Evolutionary conservation across 2,797 vertebrate species (phyloP), one percentile per base, ranked within the genome.

Genomic region (Emydoidea blandingii): DNA sequence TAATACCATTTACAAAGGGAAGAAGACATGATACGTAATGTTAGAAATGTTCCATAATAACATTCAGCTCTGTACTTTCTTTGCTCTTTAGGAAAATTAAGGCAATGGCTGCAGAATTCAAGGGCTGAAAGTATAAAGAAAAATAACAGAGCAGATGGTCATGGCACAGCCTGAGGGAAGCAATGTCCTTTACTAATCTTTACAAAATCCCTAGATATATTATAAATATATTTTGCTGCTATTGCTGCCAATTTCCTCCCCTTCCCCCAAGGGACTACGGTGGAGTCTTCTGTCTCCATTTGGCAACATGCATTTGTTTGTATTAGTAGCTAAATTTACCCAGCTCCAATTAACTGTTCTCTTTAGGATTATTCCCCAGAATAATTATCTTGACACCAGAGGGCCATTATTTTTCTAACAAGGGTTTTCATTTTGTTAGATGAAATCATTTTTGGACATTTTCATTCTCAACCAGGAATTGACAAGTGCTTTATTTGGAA

Each of bases 341-440:
- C 89, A 84, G 78, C 89, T 94, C 94, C 88, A 93, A 96, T 95
- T 92, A 95, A 89, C 93, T 96, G 92, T 93, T 97, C 93, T 97
- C 95, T 96, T 96, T 79, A 90, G 92, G 86, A 25, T 96, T 47
- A 96, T 97, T 95, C 80, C 93, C 92, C 94, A 2, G 85, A 90
- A 95, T 95, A 96, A 97, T 95, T 97, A 96, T 91, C 88, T 83
- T 95, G 94, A 96, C 94, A 95, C 83, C 93, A 95, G 95, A 94
- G 96, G 95, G 88, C 85, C 1, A 0, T 94, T 97, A 93, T 93
- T 97, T 97, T 95, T 95, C 59, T 94, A 95, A 89, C 90, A 96
- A 95, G 94, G 95, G 88, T 96, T 96, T 96, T 49, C 95, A 96
- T 96, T 97, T 97, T 92, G 91, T 97, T 95, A 96, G 83, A 92